These are phyloP conservation scores for Siniperca chuatsi DNA, from an alignment of 2,113 vertebrate species.

Conservation along the genomic window DNA sequence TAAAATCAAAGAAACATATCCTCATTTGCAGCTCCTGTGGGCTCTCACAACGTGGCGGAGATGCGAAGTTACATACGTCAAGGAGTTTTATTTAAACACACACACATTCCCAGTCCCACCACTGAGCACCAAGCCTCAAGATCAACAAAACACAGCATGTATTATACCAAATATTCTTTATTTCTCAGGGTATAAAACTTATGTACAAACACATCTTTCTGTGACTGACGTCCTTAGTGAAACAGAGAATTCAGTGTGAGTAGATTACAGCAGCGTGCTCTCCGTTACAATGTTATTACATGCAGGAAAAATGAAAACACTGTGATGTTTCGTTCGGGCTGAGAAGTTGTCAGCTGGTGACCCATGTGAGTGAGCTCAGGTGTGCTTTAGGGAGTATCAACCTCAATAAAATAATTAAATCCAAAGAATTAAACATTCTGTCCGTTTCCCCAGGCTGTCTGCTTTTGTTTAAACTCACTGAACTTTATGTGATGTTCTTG, in stretches of 20 bases:
- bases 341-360: conserved; percentile 47
- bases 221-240: conserved; percentile 14
- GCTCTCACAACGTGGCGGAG: not conserved
- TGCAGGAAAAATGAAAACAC: conserved; percentile 42
- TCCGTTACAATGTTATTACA: conserved; percentile 47
- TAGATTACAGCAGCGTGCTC: conserved; percentile 15
- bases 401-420: conserved; percentile 39
- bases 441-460: conserved; percentile 4
- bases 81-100: conserved; percentile 40
- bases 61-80: not conserved
- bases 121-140: conserved; percentile 27
- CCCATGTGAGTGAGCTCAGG: conserved; percentile 57
- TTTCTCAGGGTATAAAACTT: conserved; percentile 71
- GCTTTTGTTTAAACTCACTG: conserved; percentile 29
- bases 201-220: conserved; percentile 58
- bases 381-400: conserved; percentile 38
- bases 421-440: conserved; percentile 24
- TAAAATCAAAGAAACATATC: not conserved
- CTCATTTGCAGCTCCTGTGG: conserved; percentile 14
- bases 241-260: conserved; percentile 25
- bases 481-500: conserved; percentile 2
- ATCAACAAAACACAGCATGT: conserved; percentile 49
- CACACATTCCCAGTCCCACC: conserved; percentile 25
- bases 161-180: conserved; percentile 71
- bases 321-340: conserved; percentile 7